Conservation (phyloP, 2,888 invertebrate genomes). For the Hyposoter dolosus region DNA sequence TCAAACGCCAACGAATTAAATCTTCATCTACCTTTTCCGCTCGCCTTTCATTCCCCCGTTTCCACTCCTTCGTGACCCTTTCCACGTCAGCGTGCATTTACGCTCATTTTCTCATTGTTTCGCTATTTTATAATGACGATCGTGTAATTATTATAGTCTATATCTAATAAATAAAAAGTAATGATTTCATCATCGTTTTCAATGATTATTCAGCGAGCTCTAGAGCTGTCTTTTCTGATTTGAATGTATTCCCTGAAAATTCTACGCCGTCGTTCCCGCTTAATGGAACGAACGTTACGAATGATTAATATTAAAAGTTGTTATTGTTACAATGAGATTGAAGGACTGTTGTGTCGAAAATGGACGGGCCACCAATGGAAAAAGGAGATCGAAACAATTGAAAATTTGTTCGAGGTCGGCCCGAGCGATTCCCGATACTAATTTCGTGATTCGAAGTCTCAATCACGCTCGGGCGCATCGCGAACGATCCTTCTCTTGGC, state of each 20-base stretch:
- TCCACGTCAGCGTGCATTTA: neutral
- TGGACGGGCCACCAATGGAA: slow-evolving; percentile 1
- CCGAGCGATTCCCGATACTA: slow-evolving; percentile 50
- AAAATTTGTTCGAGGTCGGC: slow-evolving; percentile 45
- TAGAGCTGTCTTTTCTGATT: too few species aligned
- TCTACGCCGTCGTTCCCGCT: too few species aligned
- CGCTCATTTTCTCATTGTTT: neutral
- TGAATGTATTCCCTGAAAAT: too few species aligned
- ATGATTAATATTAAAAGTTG: neutral
- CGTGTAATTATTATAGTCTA: neutral
- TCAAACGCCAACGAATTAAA: slow-evolving; percentile 51
- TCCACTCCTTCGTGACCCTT: slow-evolving; percentile 16
- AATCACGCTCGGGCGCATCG: slow-evolving; percentile 63
- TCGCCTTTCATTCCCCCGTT: slow-evolving; percentile 17
- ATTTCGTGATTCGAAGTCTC: slow-evolving; percentile 64
- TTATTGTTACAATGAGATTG: neutral
- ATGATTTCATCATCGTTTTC: too few species aligned
- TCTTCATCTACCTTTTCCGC: slow-evolving; percentile 25
- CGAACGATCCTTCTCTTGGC: slow-evolving; percentile 43
- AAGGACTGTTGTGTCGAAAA: slow-evolving; percentile 1
- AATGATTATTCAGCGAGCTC: too few species aligned
- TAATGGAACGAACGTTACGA: neutral
- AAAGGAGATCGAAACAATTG: slow-evolving; percentile 26
- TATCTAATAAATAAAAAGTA: too few species aligned
- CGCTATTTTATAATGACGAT: neutral